Percentiles rank a stretch among this genome's conserved stretches.
These are phyloP conservation scores for Apamea sordens DNA, from an alignment of 2,888 invertebrate genomes.

Conservation along the genomic window DNA sequence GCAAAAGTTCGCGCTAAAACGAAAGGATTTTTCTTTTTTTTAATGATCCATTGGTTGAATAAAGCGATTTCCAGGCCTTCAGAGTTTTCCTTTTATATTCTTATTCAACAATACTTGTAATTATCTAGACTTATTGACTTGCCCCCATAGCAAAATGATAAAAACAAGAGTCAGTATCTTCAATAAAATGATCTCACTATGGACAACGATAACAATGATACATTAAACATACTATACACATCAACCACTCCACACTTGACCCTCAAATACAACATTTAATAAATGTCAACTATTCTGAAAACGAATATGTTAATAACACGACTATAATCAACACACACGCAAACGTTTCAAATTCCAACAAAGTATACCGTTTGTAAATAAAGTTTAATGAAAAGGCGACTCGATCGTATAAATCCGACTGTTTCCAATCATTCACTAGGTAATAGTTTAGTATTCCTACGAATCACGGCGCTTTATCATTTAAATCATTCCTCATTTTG, in stretches of 20 bases:
- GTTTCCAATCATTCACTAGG: conserved; percentile 19
- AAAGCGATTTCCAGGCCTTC: too few species aligned
- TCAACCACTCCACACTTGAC: background rate
- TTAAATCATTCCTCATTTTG: conserved; percentile 31
- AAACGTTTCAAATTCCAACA: conserved; percentile 13
- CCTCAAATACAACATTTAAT: background rate
- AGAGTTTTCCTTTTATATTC: background rate
- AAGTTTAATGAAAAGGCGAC: conserved; percentile 38
- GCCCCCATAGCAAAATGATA: background rate
- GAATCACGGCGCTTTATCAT: conserved; percentile 4
- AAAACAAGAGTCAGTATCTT: background rate
- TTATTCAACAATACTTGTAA: background rate
- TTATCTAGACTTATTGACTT: background rate
- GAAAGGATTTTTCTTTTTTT: background rate
- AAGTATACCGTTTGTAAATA: conserved; percentile 30
- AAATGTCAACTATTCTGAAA: conserved; percentile 12
- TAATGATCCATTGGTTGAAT: background rate
- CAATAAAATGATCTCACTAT: background rate
- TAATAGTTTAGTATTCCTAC: conserved; percentile 25
- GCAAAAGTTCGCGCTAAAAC: background rate
- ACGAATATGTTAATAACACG: conserved; percentile 15
- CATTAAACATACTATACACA: background rate
- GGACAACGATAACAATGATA: background rate
- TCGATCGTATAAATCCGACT: conserved; percentile 28
- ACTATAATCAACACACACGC: background rate